Conservation (phyloP, 2,888 invertebrate species). For the Hirtodrosophila histrioides region DNA sequence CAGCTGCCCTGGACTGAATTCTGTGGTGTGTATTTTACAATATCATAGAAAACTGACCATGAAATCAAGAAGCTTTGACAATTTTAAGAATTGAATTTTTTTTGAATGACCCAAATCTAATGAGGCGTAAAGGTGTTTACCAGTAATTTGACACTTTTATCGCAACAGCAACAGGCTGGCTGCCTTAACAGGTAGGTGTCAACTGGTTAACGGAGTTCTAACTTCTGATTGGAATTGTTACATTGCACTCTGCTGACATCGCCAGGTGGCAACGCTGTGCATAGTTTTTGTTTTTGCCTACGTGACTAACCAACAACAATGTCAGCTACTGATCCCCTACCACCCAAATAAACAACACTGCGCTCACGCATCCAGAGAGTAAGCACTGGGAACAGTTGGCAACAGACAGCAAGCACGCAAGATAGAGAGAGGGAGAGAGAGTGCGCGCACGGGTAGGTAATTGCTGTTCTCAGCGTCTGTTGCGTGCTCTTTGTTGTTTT, state of each 20-base stretch:
- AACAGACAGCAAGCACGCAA: constrained; percentile 3
- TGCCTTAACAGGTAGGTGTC: constrained; percentile 26
- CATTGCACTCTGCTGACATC: background rate
- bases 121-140: constrained; percentile 54
- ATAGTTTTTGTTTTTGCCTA: constrained; percentile 61
- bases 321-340: constrained; percentile 45
- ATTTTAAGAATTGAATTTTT: constrained; percentile 2
- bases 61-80: constrained; percentile 3
- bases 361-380: constrained; percentile 40
- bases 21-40: background rate
- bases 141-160: constrained; percentile 52
- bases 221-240: constrained; percentile 55
- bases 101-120: constrained; percentile 50
- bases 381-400: constrained; percentile 33
- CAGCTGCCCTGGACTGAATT: constrained; percentile 36
- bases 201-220: constrained; percentile 17
- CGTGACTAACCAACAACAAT: constrained; percentile 60
- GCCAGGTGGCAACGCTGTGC: constrained; percentile 62
- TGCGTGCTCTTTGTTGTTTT: constrained; percentile 52
- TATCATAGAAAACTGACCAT: constrained; percentile 6
- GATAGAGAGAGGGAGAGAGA: constrained; percentile 31
- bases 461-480: constrained; percentile 43
- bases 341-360: constrained; percentile 54
- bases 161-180: constrained; percentile 27
- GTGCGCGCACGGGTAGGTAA: constrained; percentile 25